Percentiles rank a stretch among this genome's conserved stretches.
Evolutionary conservation across 2,888 invertebrate species (phyloP).

Genomic region (Torymus tubicola): DNA sequence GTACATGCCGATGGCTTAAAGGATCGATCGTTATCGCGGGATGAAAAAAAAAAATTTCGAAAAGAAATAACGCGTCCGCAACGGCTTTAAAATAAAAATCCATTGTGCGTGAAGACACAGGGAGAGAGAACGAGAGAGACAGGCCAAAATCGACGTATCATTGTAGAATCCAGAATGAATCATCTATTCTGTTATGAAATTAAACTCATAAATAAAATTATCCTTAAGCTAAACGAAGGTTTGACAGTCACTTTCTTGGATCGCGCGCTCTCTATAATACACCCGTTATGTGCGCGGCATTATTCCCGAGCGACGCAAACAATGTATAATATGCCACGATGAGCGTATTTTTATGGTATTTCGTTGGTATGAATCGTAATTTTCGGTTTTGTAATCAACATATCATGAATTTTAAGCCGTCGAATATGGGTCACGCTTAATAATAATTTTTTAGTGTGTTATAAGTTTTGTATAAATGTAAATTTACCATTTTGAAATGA

Average conservation of each 20-base stretch:
- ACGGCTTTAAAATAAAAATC: conserved; percentile 35
- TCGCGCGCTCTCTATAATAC: neutral
- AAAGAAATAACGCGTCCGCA: conserved; percentile 19
- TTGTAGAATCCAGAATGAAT: conserved; percentile 39
- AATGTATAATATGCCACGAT: neutral
- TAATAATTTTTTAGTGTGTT: no score
- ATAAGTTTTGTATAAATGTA: no score
- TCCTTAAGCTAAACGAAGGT: neutral
- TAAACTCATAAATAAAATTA: conserved; percentile 53
- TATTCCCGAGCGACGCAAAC: neutral
- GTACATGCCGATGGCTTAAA: conserved; percentile 1
- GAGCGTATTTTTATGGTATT: conserved; percentile 5
- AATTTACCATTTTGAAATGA: no score
- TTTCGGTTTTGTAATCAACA: neutral
- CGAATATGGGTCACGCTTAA: neutral
- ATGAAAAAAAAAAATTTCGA: conserved; percentile 1
- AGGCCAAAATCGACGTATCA: conserved; percentile 45
- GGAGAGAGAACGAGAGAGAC: no score
- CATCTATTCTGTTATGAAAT: conserved; percentile 35
- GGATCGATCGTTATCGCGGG: conserved; percentile 45
- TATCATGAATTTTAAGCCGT: neutral
- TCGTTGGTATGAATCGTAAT: neutral
- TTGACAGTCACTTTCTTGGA: conserved; percentile 42
- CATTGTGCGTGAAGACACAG: conserved; percentile 28
- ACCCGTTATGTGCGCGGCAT: neutral